Percentiles rank a stretch among this genome's conserved stretches.
Conservation (phyloP, 2,888 invertebrate genomes). For the Chymomyza procnemis region DNA sequence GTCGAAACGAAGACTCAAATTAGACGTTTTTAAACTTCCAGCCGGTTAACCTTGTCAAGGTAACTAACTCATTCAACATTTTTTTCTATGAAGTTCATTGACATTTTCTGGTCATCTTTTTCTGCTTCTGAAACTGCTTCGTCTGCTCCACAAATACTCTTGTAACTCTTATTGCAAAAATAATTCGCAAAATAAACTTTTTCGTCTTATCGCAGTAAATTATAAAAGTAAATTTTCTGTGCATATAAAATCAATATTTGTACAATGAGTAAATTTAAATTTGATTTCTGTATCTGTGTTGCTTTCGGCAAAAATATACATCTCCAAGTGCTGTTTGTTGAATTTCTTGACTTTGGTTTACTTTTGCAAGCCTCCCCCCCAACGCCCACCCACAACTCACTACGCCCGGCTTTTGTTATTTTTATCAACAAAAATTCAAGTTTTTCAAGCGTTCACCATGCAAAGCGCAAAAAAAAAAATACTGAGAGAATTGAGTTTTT, state of each 20-base stretch:
- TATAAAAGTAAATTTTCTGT: slow-evolving; percentile 36
- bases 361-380: too few species aligned
- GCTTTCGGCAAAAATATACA: slow-evolving; percentile 20
- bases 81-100: slow-evolving; percentile 48
- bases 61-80: slow-evolving; percentile 24
- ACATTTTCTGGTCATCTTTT: slow-evolving; percentile 14
- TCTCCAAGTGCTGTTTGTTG: neutral
- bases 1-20: slow-evolving; percentile 47
- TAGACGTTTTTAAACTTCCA: slow-evolving; percentile 27
- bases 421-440: slow-evolving; percentile 20
- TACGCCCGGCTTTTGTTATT: neutral
- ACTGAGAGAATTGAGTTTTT: slow-evolving; percentile 24
- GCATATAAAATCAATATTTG: slow-evolving; percentile 65
- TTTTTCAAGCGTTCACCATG: slow-evolving; percentile 8
- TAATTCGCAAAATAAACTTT: slow-evolving; percentile 48
- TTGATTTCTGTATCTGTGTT: slow-evolving; percentile 24
- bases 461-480: slow-evolving; percentile 29
- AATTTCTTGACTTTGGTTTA: slow-evolving; percentile 9
- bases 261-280: slow-evolving; percentile 45
- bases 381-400: too few species aligned
- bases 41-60: slow-evolving; percentile 46
- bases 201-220: slow-evolving; percentile 3
- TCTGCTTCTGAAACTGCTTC: neutral
- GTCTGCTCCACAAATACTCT: neutral
- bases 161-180: slow-evolving; percentile 19